A percentile compares a stretch with the other conserved stretches of the same genome.
phyloP scores from a whole-genome alignment of 2,888 invertebrate genomes.

The Andrena bicolor region DNA sequence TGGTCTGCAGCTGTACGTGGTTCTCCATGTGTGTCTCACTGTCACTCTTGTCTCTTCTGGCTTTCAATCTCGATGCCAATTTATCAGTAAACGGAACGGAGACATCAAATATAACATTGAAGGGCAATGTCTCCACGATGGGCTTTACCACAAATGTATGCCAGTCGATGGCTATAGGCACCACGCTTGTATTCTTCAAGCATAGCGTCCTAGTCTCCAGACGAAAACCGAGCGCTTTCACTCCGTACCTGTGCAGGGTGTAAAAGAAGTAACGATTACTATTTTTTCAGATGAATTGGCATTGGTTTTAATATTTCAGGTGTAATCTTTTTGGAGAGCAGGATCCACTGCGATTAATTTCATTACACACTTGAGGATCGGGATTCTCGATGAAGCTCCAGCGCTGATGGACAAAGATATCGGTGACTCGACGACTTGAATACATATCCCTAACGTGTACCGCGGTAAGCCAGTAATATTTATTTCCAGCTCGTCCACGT shows the following conservation, averaged over 20 bases:
- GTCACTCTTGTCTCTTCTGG: background rate
- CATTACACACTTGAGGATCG: conserved; percentile 32
- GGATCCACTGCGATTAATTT: background rate
- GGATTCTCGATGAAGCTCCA: conserved; percentile 71
- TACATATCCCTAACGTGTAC: conserved; percentile 81
- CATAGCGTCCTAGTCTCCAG: conserved; percentile 68
- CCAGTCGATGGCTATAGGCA: conserved; percentile 79
- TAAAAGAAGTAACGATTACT: background rate
- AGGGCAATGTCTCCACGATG: conserved; percentile 58
- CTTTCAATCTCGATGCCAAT: conserved; percentile 32
- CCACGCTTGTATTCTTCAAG: conserved; percentile 76
- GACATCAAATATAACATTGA: conserved; percentile 74
- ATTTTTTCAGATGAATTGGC: background rate
- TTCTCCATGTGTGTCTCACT: conserved; percentile 27
- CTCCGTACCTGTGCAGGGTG: conserved; percentile 74
- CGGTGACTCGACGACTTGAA: conserved; percentile 83
- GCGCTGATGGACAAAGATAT: conserved; percentile 82
- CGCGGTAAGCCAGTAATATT: conserved; percentile 81
- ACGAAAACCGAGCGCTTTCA: conserved; percentile 59
- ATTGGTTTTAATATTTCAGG: too few species aligned
- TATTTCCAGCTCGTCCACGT: conserved; percentile 84
- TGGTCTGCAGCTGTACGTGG: background rate
- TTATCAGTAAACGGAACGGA: conserved; percentile 63
- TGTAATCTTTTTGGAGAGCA: too few species aligned
- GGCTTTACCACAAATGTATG: conserved; percentile 73